Conservation (phyloP, 2,888 invertebrate species). For the Melitaea athalia region DNA sequence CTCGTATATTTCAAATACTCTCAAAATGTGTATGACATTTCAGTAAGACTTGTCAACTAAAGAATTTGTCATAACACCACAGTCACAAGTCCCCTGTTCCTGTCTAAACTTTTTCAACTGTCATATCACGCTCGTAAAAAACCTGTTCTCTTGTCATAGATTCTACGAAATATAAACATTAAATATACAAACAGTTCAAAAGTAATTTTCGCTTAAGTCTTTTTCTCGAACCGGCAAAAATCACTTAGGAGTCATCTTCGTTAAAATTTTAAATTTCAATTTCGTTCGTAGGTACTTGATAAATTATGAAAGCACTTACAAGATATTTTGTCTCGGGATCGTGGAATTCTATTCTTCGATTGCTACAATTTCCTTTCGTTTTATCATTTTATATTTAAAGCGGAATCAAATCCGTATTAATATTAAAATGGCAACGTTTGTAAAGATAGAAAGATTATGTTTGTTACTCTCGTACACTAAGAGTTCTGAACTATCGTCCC, state of each 20-base stretch:
- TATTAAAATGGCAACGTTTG: no score
- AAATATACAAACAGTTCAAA: slow-evolving; percentile 1
- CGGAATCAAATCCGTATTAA: no score
- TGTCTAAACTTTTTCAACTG: no score
- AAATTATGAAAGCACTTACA: slow-evolving; percentile 15
- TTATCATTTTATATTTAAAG: background rate
- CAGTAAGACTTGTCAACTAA: no score
- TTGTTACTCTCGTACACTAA: no score
- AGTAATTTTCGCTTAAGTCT: slow-evolving; percentile 2
- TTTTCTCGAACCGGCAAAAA: slow-evolving; percentile 14
- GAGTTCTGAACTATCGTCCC: no score
- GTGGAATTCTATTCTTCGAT: background rate
- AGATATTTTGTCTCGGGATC: slow-evolving; percentile 6
- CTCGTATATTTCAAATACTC: no score
- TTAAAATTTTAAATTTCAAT: slow-evolving; percentile 23
- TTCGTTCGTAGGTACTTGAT: slow-evolving; percentile 10
- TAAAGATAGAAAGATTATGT: no score
- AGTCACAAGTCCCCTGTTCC: no score
- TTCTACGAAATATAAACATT: background rate
- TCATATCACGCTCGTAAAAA: background rate
- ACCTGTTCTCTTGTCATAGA: background rate
- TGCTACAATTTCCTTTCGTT: background rate
- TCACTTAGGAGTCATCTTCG: slow-evolving; percentile 10
- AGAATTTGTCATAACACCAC: no score
- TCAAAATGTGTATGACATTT: no score